Base-by-base conservation (phyloP, 1,140 invertebrate species). In the Rhopalosiphum maidis region DNA sequence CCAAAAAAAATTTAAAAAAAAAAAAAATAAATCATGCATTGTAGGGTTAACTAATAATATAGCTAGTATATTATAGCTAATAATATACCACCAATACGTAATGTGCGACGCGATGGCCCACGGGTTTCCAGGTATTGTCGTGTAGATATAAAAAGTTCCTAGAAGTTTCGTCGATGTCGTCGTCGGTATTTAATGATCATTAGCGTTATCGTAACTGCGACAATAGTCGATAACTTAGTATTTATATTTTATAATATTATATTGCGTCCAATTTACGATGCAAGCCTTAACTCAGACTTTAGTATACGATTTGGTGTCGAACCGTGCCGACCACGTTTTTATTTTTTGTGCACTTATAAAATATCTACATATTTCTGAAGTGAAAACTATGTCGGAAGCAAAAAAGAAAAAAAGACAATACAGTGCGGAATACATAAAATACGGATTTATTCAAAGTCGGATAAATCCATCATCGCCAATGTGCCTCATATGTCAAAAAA, bases 341-440 rank as follows among this genome's bases (percentile, higher is more conserved):
- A 86, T 86, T 30, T 46, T 86, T 46, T 15, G 41, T 86, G 41
- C 41, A 86, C 25, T 25, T 46, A 46, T 86, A 86, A 86, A 85
- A 85, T 85, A 85, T 85, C 82, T 85, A 85, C 82, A 9, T 85
- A 85, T 85, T 23, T 85, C 37, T 85, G 82, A 85, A 85, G 37
- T 85, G 82, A 85, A 43, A 85, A 85, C 37, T 85, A 85, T 85
- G 82, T 85, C 82, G 37, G 82, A 85, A 85, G 82, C 82, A 85
- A 85, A 85, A 85, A 85, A 85, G 35, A 85, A 85, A 85, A 85
- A 85, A 85, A 4, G 82, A 85, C 82, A 85, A 85, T 85, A 85
- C 37, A 85, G 82, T 85, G 82, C 22, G 82, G 91, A 93, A 46
- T 93, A 93, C 48, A 77, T 93, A 8, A 93, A 93, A 54, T 93